Evolutionary conservation across 2,888 invertebrate species (phyloP).

Genomic region (Stenichneumon culpator): DNA sequence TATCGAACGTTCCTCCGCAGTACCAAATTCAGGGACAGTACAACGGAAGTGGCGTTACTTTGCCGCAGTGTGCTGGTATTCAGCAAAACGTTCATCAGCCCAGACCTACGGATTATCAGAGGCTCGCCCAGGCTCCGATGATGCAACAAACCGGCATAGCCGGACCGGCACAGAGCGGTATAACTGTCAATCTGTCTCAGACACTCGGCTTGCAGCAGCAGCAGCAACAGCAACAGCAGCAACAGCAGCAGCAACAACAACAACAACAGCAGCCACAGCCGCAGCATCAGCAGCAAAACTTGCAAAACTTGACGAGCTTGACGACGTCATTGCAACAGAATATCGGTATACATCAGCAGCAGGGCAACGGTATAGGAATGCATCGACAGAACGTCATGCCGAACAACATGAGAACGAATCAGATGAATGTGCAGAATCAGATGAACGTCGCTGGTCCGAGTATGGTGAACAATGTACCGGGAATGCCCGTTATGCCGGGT

Average conservation of each 20-base stretch:
- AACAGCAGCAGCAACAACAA: constrained; percentile 26
- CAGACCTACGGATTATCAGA: constrained; percentile 56
- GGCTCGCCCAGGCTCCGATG: constrained; percentile 51
- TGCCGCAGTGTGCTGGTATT: constrained; percentile 57
- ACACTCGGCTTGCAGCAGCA: constrained; percentile 56
- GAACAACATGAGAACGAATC: constrained; percentile 70
- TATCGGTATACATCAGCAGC: constrained; percentile 70
- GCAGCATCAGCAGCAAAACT: constrained; percentile 47
- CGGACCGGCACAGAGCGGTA: constrained; percentile 37
- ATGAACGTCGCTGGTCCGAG: constrained; percentile 69
- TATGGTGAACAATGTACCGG: constrained; percentile 70
- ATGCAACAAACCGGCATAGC: constrained; percentile 46
- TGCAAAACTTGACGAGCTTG: constrained; percentile 58
- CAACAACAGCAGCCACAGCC: constrained; percentile 27
- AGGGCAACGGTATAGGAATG: constrained; percentile 69
- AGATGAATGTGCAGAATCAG: constrained; percentile 73
- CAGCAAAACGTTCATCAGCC: constrained; percentile 63
- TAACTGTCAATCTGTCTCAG: constrained; percentile 50
- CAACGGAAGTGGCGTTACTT: constrained; percentile 48
- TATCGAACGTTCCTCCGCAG: constrained; percentile 69
- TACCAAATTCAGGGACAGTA: constrained; percentile 65
- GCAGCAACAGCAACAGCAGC: constrained; percentile 29
- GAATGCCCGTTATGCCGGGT: constrained; percentile 71
- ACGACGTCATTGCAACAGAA: constrained; percentile 70
- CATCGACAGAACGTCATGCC: constrained; percentile 72